These are phyloP conservation scores for Crocodylus rhombifer DNA, from an alignment of 2,797 vertebrate genomes.

Conservation along the genomic window DNA sequence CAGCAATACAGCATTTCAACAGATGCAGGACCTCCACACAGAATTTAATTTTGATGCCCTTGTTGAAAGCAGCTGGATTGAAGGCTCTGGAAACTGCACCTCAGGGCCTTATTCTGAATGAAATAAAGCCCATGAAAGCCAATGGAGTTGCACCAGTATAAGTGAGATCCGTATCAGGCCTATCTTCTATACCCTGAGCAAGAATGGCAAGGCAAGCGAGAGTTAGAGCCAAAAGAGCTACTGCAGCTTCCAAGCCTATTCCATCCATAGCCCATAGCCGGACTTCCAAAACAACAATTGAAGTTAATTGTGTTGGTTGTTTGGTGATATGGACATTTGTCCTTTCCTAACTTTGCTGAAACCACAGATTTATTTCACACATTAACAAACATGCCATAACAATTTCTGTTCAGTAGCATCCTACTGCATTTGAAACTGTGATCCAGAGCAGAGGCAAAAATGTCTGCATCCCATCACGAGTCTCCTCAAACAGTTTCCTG, in stretches of 20 bases:
- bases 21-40: background rate
- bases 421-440: background rate
- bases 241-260: background rate
- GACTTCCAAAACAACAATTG: background rate
- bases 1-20: background rate
- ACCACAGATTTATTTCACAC: background rate
- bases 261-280: background rate
- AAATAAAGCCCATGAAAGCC: background rate
- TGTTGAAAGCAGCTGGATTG: background rate
- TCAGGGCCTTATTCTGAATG: background rate
- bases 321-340: background rate
- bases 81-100: background rate
- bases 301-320: background rate
- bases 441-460: background rate
- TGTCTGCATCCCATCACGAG: fast-evolving
- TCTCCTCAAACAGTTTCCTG: fast-evolving
- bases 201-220: background rate
- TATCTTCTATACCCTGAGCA: background rate
- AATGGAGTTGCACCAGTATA: background rate
- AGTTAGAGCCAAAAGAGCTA: background rate
- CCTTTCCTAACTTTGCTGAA: background rate
- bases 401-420: background rate
- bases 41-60: background rate
- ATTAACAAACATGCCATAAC: background rate
- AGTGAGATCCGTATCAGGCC: background rate